Percentiles rank a stretch among this genome's conserved stretches.
Conservation (phyloP, 1,140 invertebrate genomes). For the Rhysida immarginata region DNA sequence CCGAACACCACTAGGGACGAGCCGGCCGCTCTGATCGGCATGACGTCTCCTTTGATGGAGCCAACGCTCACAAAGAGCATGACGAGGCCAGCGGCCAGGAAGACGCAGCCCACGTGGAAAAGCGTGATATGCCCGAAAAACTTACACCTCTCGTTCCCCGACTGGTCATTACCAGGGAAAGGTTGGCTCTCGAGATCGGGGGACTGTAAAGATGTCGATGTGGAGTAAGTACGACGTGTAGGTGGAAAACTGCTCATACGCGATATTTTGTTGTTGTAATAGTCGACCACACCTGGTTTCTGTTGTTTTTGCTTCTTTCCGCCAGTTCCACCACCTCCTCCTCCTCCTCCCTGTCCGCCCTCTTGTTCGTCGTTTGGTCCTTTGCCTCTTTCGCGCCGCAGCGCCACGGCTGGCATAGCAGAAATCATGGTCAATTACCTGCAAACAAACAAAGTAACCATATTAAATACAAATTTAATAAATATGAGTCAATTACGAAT, state of each 20-base stretch:
- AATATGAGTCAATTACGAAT: no score
- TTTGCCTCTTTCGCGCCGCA: constrained; percentile 12
- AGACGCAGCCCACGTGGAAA: constrained; percentile 4
- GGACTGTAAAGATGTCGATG: constrained; percentile 1
- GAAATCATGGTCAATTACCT: constrained; percentile 18
- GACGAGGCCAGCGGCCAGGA: constrained; percentile 6
- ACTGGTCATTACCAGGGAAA: neutral
- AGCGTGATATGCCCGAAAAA: constrained; percentile 1
- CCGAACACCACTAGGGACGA: constrained; percentile 6
- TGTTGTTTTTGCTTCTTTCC: neutral
- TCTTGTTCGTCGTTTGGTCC: neutral
- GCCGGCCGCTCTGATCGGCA: neutral
- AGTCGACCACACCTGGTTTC: constrained; percentile 1
- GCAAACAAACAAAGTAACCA: no score
- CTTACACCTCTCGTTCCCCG: neutral
- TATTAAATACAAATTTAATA: no score
- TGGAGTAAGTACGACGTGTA: constrained; percentile 4
- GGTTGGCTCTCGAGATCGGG: neutral
- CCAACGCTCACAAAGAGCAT: constrained; percentile 8
- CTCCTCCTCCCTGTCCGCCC: no score
- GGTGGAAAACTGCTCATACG: neutral
- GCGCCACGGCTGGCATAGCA: constrained; percentile 15
- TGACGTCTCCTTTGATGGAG: constrained; percentile 8
- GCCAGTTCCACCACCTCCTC: neutral
- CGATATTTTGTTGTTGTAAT: constrained; percentile 8